Base-by-base conservation (phyloP, 2,888 invertebrate species). In the Aporophyla lueneburgensis region DNA sequence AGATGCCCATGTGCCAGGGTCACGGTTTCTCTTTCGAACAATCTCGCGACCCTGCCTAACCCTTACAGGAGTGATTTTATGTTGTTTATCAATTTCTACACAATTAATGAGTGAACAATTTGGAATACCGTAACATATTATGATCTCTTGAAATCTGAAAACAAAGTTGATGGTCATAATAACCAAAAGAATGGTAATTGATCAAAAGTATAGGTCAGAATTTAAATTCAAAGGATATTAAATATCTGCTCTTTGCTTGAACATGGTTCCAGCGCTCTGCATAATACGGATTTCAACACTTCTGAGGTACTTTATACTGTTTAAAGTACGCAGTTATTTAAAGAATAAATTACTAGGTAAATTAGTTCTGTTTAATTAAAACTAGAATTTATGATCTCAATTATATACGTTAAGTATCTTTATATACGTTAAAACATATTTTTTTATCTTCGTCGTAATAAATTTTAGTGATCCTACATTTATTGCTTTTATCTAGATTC, bases 331-430 rank as follows among this genome's bases (percentile, higher is more conserved):
- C 27, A 62, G 53, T 67, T 67, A 71, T 67, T 58, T 69, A 49
- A 62, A 59, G 27, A 33, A 33, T 33, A 33, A 73, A 78, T 78
- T 61, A 51, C 12, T 61, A 33, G 33, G 33, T n/a, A 66, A 76
- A 71, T 81, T 71, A 54, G 56, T 72, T 81, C n/a, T 62, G 16
- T 78, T 78, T 86, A 83, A 86, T 87, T 86, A 86, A 85, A 87
- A 76, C 66, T 63, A 56, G 40, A 87, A 87, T 86, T 86, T 78
- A 86, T 78, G 77, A 53, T 66, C 74, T 71, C 54, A 80, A 85
- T 85, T 85, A 83, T 81, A 87, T 74, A 86, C 67, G 71, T 76
- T 80, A 87, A 86, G 83, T 85, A 74, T 75, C 67, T 86, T 72
- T 51, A 76, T 53, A n/a, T n/a, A n/a, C n/a, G n/a, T n/a, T n/a